Conservation (phyloP, 2,888 invertebrate genomes). For the Beris morrisii region DNA sequence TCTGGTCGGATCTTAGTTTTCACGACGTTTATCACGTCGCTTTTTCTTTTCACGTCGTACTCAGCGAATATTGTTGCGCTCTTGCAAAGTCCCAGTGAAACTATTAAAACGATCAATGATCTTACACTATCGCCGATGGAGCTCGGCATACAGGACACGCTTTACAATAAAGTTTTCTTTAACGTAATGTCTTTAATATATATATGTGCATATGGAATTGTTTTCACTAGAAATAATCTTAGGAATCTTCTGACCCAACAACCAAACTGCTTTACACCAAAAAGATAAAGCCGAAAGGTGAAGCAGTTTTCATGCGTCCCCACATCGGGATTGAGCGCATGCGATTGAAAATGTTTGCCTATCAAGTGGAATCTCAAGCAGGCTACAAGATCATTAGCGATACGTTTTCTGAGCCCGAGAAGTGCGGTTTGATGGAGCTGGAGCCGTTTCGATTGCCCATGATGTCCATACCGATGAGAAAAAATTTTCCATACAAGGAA, state of each 20-base stretch:
- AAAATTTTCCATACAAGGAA: conserved; percentile 63
- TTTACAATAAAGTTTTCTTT: conserved; percentile 63
- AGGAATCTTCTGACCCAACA: conserved; percentile 62
- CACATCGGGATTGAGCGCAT: conserved; percentile 61
- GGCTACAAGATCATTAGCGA: conserved; percentile 65
- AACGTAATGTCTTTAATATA: conserved; percentile 48
- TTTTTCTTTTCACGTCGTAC: conserved; percentile 66
- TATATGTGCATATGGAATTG: no score
- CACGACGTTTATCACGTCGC: conserved; percentile 59
- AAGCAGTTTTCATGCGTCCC: conserved; percentile 59
- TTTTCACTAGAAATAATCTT: neutral
- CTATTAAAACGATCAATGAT: conserved; percentile 60
- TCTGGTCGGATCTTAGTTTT: conserved; percentile 62
- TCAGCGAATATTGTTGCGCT: conserved; percentile 68
- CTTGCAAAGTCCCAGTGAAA: conserved; percentile 64
- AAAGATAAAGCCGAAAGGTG: conserved; percentile 62
- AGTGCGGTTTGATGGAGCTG: conserved; percentile 64
- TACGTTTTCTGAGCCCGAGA: conserved; percentile 65
- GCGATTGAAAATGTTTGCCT: conserved; percentile 62
- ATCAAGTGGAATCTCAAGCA: conserved; percentile 63
- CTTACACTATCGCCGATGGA: conserved; percentile 61
- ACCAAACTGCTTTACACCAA: conserved; percentile 59
- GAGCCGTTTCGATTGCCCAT: conserved; percentile 63
- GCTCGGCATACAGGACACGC: conserved; percentile 63
- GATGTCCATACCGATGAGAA: conserved; percentile 60